Conservation (phyloP, 2,797 vertebrate genomes). For the Pitangus sulphuratus region DNA sequence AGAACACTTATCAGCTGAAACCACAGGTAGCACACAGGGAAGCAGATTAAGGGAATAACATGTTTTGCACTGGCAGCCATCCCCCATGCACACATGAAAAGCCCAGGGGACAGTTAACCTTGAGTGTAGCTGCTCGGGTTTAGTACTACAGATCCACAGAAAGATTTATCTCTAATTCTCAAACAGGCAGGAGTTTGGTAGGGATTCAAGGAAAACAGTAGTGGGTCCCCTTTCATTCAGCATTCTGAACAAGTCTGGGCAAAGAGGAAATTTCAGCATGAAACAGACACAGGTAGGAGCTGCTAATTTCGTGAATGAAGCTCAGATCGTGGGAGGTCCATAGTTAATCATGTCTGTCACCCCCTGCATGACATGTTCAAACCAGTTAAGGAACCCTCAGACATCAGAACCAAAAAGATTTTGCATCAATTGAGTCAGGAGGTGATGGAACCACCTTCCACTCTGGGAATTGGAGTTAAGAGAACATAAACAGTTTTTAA, state of each 20-base stretch:
- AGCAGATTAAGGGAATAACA: slow-evolving; percentile 14
- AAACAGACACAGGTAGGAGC: not conserved
- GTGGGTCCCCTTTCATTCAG: not conserved
- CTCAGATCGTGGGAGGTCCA: not conserved
- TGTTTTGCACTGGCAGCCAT: not conserved
- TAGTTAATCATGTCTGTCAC: not conserved
- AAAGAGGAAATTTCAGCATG: not conserved
- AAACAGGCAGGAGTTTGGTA: slow-evolving; percentile 4
- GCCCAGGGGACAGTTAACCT: slow-evolving; percentile 11
- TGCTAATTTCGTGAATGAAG: not conserved
- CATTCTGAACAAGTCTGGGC: not conserved
- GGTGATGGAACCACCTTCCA: not conserved
- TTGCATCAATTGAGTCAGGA: not conserved
- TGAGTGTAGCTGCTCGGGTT: not conserved
- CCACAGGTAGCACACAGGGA: not conserved
- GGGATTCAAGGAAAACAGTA: slow-evolving; percentile 33
- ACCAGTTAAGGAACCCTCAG: not conserved
- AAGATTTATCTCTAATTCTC: slow-evolving; percentile 31
- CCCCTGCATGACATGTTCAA: rapidly evolving
- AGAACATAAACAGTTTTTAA: not conserved
- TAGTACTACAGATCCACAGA: not conserved
- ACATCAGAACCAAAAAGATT: not conserved
- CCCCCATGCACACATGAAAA: not conserved
- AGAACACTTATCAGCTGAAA: slow-evolving; percentile 34
- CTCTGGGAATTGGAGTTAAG: not conserved